These are phyloP conservation scores for Bolinopsis microptera DNA, from an alignment of 37 sponge, comb jelly and placozoan species.

Conservation along the genomic window DNA sequence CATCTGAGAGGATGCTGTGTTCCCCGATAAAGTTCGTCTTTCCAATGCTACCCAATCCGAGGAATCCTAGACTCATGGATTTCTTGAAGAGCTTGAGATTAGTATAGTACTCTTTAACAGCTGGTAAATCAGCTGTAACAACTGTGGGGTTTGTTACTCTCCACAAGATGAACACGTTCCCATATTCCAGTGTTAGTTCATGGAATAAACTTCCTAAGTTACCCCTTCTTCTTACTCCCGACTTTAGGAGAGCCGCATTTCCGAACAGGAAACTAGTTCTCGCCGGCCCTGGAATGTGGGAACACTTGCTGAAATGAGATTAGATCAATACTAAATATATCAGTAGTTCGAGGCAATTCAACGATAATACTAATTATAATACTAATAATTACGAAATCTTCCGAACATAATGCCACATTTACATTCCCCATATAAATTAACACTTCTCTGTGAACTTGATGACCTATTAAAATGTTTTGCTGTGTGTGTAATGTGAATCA, in stretches of 20 bases:
- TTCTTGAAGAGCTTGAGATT: background rate
- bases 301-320: background rate
- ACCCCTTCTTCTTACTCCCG: background rate
- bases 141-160: background rate
- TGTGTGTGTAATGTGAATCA: too few relatives aligned
- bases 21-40: background rate
- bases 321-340: too few relatives aligned
- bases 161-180: background rate
- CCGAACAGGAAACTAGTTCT: background rate
- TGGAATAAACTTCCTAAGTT: background rate
- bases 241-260: background rate
- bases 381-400: too few relatives aligned
- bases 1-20: constrained; percentile 8
- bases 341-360: too few relatives aligned
- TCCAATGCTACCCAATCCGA: background rate
- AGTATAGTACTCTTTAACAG: background rate
- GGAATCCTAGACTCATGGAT: background rate
- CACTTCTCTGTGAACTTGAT: too few relatives aligned
- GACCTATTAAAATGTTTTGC: too few relatives aligned
- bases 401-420: too few relatives aligned
- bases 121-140: background rate
- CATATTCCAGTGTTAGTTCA: background rate
- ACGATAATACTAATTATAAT: too few relatives aligned
- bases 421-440: too few relatives aligned
- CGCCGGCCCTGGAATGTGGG: background rate